Evolutionary conservation across 2,113 vertebrate genomes (phyloP), one percentile per base, ranked within the genome.

Genomic region (Podocnemis expansa): DNA sequence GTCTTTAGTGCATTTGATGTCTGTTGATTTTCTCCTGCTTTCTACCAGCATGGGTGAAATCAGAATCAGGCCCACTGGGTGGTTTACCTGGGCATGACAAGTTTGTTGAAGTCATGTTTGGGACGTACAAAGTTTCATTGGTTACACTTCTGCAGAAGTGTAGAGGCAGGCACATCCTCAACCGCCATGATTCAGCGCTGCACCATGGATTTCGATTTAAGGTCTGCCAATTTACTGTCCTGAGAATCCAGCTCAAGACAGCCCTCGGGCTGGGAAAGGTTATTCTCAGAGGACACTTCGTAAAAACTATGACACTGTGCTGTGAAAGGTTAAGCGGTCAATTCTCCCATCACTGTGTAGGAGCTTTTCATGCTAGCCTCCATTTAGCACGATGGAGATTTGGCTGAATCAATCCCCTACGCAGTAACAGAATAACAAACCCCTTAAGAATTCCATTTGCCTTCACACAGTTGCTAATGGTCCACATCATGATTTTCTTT

Each of bases 391-490:
- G 78, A 95, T 78, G 11, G 88, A 84, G 56, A 89, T 93, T 95
- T 95, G 95, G 82, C 84, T 93, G 91, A 93, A 94, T 93, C 94
- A 97, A 95, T 96, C 86, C 10, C 76, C 80, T 97, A 63, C 82
- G 89, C 78, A 84, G 27, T 82, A 2, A 41, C 78, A 47, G 93
- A 97, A 93, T 78, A 96, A 93, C 82, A 96, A 95, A 85, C 92
- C 43, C 80, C 81, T 82, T 89, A 95, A 85, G 95, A 97, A 96
- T 87, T 82, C 56, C 55, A 94, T 91, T 96, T 58, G 91, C 56
- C 22, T 58, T 51, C 75, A 95, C 87, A 85, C 34, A 75, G 89
- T 60, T 91, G 95, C 89, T 97, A 96, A 94, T 79, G 90, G 81
- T 84, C 89, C 47, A 4, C 78, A 96, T 95, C 80, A 91, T 96